Conservation (phyloP, 2,113 vertebrate species). For the Nesogale talazaci region DNA sequence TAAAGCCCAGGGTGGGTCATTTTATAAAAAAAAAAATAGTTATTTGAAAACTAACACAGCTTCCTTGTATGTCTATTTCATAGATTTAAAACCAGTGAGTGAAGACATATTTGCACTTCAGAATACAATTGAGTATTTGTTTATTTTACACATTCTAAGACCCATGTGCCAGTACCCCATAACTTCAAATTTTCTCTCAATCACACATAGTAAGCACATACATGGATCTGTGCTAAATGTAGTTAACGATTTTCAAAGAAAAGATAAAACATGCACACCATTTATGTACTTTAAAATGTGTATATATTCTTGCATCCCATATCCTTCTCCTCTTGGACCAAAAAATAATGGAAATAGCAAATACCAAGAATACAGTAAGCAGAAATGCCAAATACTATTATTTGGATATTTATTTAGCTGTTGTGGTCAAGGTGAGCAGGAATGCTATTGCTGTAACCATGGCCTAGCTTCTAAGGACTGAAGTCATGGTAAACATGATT, state of each 20-base stretch:
- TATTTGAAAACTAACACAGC: constrained; percentile 25
- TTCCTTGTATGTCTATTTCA: background rate
- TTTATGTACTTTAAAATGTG: background rate
- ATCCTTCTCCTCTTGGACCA: background rate
- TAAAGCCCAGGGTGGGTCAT: constrained; percentile 55
- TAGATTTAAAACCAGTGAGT: background rate
- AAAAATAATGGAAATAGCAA: constrained; percentile 32
- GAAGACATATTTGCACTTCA: background rate
- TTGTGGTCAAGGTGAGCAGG: background rate
- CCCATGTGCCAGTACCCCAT: background rate
- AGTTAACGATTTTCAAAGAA: constrained; percentile 26
- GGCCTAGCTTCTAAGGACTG: background rate
- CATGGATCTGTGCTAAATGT: background rate
- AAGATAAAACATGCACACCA: background rate
- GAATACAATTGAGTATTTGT: background rate
- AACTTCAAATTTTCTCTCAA: background rate
- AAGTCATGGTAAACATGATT: background rate
- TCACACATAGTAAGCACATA: background rate
- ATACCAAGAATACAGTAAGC: background rate
- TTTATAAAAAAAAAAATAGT: constrained; percentile 52
- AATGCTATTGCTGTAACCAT: constrained; percentile 11
- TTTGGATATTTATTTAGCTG: constrained; percentile 30
- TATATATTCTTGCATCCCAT: background rate
- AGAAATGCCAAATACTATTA: constrained; percentile 36
- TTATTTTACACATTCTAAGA: constrained; percentile 36